A percentile compares a stretch with the other conserved stretches of the same genome.
Conservation (phyloP, 1,140 invertebrate species). For the Mercenaria mercenaria region DNA sequence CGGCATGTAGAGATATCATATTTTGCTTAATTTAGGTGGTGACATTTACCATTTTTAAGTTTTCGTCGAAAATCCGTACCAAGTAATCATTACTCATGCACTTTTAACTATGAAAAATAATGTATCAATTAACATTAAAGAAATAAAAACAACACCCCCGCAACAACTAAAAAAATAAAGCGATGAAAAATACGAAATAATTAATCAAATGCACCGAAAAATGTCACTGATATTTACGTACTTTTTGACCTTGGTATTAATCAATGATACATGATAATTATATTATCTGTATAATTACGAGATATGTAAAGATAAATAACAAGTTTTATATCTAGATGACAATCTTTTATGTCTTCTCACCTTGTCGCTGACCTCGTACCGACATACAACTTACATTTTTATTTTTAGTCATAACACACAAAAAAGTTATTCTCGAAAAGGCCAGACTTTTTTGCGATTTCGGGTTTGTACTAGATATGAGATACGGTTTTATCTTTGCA, state of each 20-base stretch:
- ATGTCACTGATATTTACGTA: background rate
- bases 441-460: too few species aligned
- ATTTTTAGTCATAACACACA: background rate
- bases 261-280: background rate
- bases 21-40: too few species aligned
- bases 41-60: too few species aligned
- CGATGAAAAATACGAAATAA: background rate
- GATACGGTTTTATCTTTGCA: too few species aligned
- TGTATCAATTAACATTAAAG: background rate
- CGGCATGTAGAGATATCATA: too few species aligned
- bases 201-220: background rate
- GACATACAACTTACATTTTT: background rate
- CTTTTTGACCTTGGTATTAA: background rate
- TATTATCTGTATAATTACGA: background rate
- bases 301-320: background rate
- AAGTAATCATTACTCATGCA: background rate
- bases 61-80: too few species aligned
- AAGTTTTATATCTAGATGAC: constrained; percentile 2
- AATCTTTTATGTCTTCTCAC: background rate
- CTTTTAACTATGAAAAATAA: background rate
- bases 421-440: background rate
- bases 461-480: too few species aligned
- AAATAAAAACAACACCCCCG: background rate
- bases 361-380: background rate
- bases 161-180: background rate